phyloP scores from a whole-genome alignment of 2,797 vertebrate species.

The Vultur gryphus region DNA sequence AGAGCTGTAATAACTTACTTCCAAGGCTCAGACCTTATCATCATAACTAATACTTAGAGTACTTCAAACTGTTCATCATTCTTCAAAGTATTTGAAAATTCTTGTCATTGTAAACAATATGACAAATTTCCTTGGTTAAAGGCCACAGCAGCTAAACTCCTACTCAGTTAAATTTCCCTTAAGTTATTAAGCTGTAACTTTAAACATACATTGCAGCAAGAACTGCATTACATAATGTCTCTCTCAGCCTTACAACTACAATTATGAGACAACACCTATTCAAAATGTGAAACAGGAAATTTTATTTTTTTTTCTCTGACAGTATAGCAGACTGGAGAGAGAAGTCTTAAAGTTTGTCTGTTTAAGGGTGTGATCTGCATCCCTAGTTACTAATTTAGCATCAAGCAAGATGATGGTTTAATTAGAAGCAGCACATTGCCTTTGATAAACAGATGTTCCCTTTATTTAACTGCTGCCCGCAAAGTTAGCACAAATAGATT shows the following conservation, averaged over 20 bases:
- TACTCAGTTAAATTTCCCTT: conserved; percentile 37
- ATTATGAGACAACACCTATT: conserved; percentile 76
- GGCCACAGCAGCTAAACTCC: conserved; percentile 13
- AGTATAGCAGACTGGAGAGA: conserved; percentile 30
- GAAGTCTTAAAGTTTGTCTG: conserved; percentile 30
- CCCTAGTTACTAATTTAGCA: conserved; percentile 69
- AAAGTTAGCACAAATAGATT: conserved; percentile 55
- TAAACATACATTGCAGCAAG: conserved; percentile 54
- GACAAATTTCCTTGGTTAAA: conserved; percentile 29
- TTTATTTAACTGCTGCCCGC: conserved; percentile 60
- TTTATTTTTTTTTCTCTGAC: conserved; percentile 51
- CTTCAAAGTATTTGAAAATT: conserved; percentile 28
- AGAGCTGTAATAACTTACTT: conserved; percentile 6
- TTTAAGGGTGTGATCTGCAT: conserved; percentile 64
- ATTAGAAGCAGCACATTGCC: conserved; percentile 68
- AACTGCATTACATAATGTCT: conserved; percentile 70
- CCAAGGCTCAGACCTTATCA: not conserved
- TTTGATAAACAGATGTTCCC: conserved; percentile 72
- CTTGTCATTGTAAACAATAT: not conserved
- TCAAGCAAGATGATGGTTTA: conserved; percentile 68
- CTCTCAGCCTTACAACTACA: conserved; percentile 63
- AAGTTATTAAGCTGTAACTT: conserved; percentile 64
- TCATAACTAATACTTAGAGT: not conserved
- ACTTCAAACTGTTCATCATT: conserved; percentile 11
- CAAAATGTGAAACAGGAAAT: conserved; percentile 74